These are phyloP conservation scores for Mellivora capensis DNA, from an alignment of 2,113 vertebrate species.

Conservation along the genomic window DNA sequence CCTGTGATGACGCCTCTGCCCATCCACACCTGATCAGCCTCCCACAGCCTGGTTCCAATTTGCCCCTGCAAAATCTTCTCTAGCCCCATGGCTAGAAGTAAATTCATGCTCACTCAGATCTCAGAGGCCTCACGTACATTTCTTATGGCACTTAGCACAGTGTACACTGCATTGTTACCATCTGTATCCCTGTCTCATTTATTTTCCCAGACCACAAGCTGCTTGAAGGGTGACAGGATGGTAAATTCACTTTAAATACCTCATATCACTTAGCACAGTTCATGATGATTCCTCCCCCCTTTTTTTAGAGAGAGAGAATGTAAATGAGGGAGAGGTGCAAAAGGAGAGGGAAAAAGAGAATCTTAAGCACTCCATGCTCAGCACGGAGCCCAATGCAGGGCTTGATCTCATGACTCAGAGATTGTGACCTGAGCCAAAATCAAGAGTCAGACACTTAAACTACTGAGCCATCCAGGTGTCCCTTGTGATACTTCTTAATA, in stretches of 20 bases:
- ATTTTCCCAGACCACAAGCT: neutral
- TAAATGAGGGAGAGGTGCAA: neutral
- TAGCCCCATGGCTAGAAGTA: neutral
- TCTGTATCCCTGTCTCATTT: neutral
- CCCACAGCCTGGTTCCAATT: neutral
- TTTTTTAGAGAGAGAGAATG: neutral
- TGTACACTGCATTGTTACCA: neutral
- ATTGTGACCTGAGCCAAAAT: neutral
- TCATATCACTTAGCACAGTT: neutral
- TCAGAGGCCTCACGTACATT: neutral
- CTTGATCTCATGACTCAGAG: neutral
- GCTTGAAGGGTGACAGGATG: neutral
- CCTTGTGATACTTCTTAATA: neutral
- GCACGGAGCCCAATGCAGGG: neutral
- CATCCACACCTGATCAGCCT: neutral
- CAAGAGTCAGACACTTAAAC: neutral
- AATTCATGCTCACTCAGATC: constrained; percentile 1
- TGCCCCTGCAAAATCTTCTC: neutral
- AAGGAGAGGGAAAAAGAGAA: neutral
- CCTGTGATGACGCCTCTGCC: neutral
- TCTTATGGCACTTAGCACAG: neutral
- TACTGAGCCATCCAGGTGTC: neutral
- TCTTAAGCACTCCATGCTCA: neutral
- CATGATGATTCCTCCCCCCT: neutral
- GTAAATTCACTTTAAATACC: neutral